phyloP scores from a whole-genome alignment of 2,797 vertebrate species.

The Glyptemys insculpta region DNA sequence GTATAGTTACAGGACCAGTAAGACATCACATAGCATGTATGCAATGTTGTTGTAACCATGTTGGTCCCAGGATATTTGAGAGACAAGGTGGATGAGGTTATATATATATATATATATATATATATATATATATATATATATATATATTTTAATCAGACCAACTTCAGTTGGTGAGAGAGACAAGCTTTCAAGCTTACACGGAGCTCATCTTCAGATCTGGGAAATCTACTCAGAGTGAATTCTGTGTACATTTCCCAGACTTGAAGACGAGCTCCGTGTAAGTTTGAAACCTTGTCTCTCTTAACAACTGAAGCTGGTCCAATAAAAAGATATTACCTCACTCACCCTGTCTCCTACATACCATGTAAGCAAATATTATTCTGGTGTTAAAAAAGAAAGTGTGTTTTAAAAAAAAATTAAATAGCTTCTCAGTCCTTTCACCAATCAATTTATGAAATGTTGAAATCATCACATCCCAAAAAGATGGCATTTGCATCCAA shows the following conservation, averaged over 20 bases:
- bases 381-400: not conserved
- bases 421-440: not conserved
- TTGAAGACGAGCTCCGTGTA: not conserved
- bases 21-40: not conserved
- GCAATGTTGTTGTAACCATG: not conserved
- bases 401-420: not conserved
- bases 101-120: not conserved
- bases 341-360: not conserved
- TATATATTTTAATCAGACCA: not conserved
- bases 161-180: not conserved
- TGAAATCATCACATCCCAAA: slow-evolving; percentile 20
- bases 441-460: not conserved
- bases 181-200: not conserved
- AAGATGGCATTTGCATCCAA: not conserved
- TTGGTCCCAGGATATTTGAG: not conserved
- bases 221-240: not conserved
- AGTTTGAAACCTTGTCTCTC: not conserved
- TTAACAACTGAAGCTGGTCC: not conserved
- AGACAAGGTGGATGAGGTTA: not conserved
- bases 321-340: not conserved
- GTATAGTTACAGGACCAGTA: not conserved
- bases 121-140: not conserved
- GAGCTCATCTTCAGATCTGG: not conserved
- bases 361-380: not conserved
- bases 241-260: not conserved